Base-by-base conservation (phyloP, 2,888 invertebrate genomes). In the Griposia aprilina region DNA sequence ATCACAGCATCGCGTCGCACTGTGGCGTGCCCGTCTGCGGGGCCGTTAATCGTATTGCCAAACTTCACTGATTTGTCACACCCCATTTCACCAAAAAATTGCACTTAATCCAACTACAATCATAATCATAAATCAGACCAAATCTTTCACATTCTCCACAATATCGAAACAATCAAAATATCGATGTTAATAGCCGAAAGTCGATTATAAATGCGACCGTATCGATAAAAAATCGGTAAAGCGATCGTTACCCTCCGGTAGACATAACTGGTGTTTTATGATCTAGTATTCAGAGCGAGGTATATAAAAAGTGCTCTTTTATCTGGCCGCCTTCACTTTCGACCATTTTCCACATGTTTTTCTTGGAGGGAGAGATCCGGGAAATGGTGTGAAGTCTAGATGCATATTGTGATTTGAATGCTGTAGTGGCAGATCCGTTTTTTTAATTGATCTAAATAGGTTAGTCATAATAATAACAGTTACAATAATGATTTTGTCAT, bases 181-280 rank as follows among this genome's bases (percentile, higher is more conserved):
- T 91, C 91, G 87, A 89, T 90, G 89, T 91, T 94, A 93, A 94
- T 93, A 89, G 92, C 91, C 90, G 94, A 94, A 94, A 94, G 94
- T 93, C 90, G 91, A 87, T 88, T 89, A 92, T 90, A 88, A 92
- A 92, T 87, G 90, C 84, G 89, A 93, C 92, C 92, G 93, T 93
- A 92, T 92, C 94, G 91, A 88, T 90, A 86, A 92, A 91, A 91
- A 90, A 91, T 87, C 86, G 59, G n/a, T 74, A 26, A 70, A 76
- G 57, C 15, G 76, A 74, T 60, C 80, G 81, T 76, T 77, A 81
- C 74, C 83, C 81, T 80, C 67, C 41, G 81, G 73, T 86, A 73
- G 55, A 74, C 77, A 86, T 83, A 86, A 80, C 74, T 85, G 76
- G 57, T 66, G 69, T 85, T 85, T 83, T 85, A 83, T 70, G 83